Evolutionary conservation across 2,113 vertebrate genomes (phyloP).

Genomic region (Euleptes europaea): DNA sequence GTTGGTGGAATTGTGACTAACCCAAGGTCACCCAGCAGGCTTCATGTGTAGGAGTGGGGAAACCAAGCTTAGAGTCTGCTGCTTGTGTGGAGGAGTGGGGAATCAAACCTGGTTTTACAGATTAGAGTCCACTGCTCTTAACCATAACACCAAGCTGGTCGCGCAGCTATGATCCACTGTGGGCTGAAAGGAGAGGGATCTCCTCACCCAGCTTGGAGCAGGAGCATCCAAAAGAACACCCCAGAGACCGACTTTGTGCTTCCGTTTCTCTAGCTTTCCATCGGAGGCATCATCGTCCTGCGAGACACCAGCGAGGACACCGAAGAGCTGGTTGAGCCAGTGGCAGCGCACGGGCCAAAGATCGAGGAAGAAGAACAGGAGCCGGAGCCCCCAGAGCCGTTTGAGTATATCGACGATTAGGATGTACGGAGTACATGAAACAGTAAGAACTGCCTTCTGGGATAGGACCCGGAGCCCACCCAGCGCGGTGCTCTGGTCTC

Average conservation of each 20-base stretch:
- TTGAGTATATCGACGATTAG: conserved; percentile 97
- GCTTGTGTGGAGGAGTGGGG: too few species aligned
- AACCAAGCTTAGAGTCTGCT: too few species aligned
- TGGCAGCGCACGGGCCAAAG: conserved; percentile 96
- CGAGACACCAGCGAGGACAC: conserved; percentile 95
- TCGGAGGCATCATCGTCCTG: conserved; percentile 96
- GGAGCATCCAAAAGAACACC: background rate
- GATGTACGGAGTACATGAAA: conserved; percentile 46
- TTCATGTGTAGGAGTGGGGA: too few species aligned
- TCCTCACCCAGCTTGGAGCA: background rate
- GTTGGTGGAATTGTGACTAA: too few species aligned
- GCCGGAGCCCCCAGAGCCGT: conserved; percentile 95
- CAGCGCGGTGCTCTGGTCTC: background rate
- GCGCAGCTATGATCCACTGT: background rate
- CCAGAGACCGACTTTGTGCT: background rate
- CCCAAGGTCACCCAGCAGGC: too few species aligned
- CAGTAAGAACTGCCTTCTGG: background rate
- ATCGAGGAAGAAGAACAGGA: conserved; percentile 98
- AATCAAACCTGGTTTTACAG: too few species aligned
- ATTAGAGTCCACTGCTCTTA: too few species aligned
- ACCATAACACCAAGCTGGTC: too few species aligned
- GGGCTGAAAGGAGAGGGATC: background rate
- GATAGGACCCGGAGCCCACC: background rate
- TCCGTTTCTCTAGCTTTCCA: conserved; percentile 83
- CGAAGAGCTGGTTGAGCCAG: conserved; percentile 96